phyloP scores from a whole-genome alignment of 2,797 vertebrate genomes.

The Bovichtus variegatus region DNA sequence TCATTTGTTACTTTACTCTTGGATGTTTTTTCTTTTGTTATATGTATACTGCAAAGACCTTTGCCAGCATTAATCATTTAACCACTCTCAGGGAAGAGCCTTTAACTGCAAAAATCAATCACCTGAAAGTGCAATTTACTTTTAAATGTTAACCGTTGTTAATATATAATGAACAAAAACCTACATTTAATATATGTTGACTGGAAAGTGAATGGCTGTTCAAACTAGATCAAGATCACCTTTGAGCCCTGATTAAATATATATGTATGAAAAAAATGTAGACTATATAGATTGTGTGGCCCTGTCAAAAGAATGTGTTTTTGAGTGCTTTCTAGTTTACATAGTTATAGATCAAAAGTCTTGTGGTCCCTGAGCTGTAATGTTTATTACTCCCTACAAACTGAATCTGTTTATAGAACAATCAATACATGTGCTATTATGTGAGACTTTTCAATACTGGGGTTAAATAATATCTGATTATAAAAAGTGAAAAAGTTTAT shows the following conservation, averaged over 20 bases:
- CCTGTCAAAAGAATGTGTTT: background rate
- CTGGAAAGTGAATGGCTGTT: background rate
- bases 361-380: background rate
- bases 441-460: background rate
- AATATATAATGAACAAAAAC: background rate
- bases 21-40: background rate
- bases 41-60: background rate
- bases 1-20: background rate
- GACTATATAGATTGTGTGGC: background rate
- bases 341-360: background rate
- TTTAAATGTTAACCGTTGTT: slow-evolving; percentile 17
- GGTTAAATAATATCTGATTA: background rate
- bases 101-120: slow-evolving; percentile 25
- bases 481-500: background rate
- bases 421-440: background rate
- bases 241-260: background rate
- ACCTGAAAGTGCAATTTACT: background rate
- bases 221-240: background rate
- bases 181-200: background rate
- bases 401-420: background rate
- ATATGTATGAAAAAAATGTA: too few relatives aligned
- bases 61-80: background rate
- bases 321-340: background rate
- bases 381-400: too few relatives aligned
- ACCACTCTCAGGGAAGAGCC: background rate